Base-by-base conservation (phyloP, 2,888 invertebrate genomes). In the Drosophila buzzatii region DNA sequence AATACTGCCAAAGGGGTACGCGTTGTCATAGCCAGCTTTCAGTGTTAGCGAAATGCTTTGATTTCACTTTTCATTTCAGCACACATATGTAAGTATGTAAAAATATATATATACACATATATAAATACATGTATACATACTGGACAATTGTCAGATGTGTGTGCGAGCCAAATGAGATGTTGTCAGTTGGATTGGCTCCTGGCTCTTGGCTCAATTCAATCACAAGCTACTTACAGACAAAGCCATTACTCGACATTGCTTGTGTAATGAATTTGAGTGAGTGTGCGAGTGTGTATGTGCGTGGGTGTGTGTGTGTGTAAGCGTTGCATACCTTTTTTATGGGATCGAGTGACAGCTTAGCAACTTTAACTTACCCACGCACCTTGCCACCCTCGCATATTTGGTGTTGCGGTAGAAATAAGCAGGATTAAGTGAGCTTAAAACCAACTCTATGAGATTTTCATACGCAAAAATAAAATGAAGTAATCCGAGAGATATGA, bases 191-290 rank as follows among this genome's bases (percentile, higher is more conserved):
- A 56, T 67, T 65, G 67, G 44, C 44, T 39, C 16, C 33, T 44
- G 57, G 66, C 74, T 57, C 63, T 65, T 70, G 71, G 82, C 82
- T 82, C 87, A 82, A 89, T 86, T 89, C 89, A 86, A 86, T 89
- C 89, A 78, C 89, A 72, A 87, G 89, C 87, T 89, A 89, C 85
- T 89, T 86, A 84, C 87, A 86, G 77, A 85, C 84, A 85, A 85
- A 83, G 81, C 86, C 73, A 83, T 88, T 82, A 80, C 76, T 75
- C 71, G 80, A 65, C 80, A 69, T 70, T 73, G 73, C 73, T 72
- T 67, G 51, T 64, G 69, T 85, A 82, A 79, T 79, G 87, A 82
- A 79, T 79, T 74, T 71, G 49, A 64, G 60, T 47, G 45, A 51
- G 41, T 35, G 47, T 56, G 52, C 56, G 42, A 31, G 42, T 52